Base-by-base conservation (phyloP, 2,113 vertebrate species). In the Potamarius usumacintae region DNA sequence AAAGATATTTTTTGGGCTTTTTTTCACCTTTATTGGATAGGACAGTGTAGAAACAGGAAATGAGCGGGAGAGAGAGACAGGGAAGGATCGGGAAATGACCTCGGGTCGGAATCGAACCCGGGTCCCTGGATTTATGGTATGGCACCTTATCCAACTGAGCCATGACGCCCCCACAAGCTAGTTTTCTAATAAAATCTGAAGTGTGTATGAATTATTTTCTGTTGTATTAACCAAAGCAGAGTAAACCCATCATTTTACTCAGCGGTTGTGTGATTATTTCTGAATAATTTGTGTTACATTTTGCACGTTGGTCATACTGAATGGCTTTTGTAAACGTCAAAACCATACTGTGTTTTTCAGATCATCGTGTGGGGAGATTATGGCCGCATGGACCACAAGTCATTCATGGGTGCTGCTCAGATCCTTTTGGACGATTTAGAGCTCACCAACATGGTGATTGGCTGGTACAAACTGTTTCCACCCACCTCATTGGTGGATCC, bases 281-380 rank as follows among this genome's bases (percentile, higher is more conserved):
- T 18, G n/a, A 9, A 7, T 30, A 7, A 2, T 34, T 15, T 71
- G 27, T 2, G 27, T 69, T 27, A 42, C 1, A 72, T 48, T 74
- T 18, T 74, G 18, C 8, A 50, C 12, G 4, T 0, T 5, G 22
- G 7, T 77, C 22, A 3, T n/a, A 7, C 12, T 53, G 22, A n/a
- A 20, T n/a, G 11, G 50, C 57, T 48, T 11, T 22, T 55, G 30
- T 67, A 48, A 30, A 80, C 0, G 1, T 57, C 42, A 42, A 60
- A 62, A 18, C 14, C 17, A 0, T 42, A 1, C 57, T 12, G 11
- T 90, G 91, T 27, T 88, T 88, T 88, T 91, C 94, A 99, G 98
- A 98, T 99, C 90, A 99, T 99, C 63, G 98, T 99, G 15, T 99
- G 98, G 98, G 98, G 98, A n/a, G 98, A 99, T 92, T 99, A 99